Evolutionary conservation across 2,113 vertebrate species (phyloP).

Genomic region (Amazona vittata): DNA sequence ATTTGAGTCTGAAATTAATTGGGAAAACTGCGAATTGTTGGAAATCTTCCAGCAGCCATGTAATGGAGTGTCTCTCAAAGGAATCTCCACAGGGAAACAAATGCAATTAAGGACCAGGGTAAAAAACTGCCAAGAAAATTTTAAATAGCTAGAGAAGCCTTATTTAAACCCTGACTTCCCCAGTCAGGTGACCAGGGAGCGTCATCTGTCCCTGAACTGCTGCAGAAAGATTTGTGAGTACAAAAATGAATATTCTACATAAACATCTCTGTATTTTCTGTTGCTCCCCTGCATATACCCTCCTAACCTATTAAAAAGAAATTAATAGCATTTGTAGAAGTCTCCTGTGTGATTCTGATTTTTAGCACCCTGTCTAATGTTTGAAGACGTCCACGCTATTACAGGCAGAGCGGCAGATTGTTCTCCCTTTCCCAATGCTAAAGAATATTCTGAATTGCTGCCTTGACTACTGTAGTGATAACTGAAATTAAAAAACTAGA

Average conservation of each 20-base stretch:
- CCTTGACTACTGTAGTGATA: not conserved
- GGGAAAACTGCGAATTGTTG: not conserved
- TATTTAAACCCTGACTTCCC: conserved; percentile 40
- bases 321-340: not conserved
- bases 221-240: not conserved
- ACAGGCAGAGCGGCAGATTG: not conserved
- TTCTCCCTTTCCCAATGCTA: not conserved
- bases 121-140: conserved; percentile 54
- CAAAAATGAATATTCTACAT: not conserved
- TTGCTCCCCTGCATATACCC: not conserved
- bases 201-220: not conserved
- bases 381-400: not conserved
- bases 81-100: conserved; percentile 26
- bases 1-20: conserved; percentile 47
- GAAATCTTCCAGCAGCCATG: conserved; percentile 6
- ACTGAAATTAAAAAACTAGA: conserved; percentile 9
- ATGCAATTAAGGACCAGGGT: conserved; percentile 49
- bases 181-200: not conserved
- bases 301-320: not conserved
- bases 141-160: conserved; percentile 17
- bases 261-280: not conserved
- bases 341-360: not conserved
- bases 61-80: not conserved
- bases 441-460: not conserved
- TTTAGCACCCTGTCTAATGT: not conserved